phyloP scores from a whole-genome alignment of 2,797 vertebrate species.

The Scyliorhinus canicula region DNA sequence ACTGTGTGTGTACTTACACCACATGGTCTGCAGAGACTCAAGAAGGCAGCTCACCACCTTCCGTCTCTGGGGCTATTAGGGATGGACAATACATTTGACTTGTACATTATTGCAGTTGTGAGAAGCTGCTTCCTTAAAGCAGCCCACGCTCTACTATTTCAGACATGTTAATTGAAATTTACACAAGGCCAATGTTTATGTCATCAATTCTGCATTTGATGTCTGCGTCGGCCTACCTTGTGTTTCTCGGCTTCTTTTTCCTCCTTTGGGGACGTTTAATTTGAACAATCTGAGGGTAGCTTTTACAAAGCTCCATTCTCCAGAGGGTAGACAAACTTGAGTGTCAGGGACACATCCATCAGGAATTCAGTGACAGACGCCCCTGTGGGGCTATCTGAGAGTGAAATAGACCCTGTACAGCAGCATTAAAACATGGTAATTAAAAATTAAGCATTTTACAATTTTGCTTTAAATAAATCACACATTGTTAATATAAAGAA shows the following conservation, averaged over 20 bases:
- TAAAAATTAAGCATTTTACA: conserved; percentile 21
- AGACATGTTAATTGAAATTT: neutral
- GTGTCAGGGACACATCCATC: too few species aligned
- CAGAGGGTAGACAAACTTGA: neutral
- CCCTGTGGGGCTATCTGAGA: neutral
- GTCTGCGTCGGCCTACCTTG: neutral
- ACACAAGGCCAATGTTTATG: neutral
- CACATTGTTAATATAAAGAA: conserved; percentile 20
- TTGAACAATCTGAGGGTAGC: neutral
- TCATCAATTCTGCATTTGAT: neutral
- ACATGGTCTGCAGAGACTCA: too few species aligned
- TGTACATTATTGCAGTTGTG: neutral
- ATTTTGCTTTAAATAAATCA: conserved; percentile 20
- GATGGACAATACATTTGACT: too few species aligned
- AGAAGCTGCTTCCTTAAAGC: too few species aligned
- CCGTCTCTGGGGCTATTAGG: too few species aligned
- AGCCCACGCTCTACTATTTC: neutral
- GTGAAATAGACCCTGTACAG: neutral
- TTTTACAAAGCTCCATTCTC: neutral
- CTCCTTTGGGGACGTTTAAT: neutral
- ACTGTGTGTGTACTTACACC: too few species aligned
- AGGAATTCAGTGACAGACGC: too few species aligned
- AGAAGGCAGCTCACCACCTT: too few species aligned
- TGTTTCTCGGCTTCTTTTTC: neutral
- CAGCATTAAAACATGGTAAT: conserved; percentile 19